Evolutionary conservation across 2,888 invertebrate species (phyloP), one percentile per base, ranked within the genome.

Genomic region (Aelia acuminata): DNA sequence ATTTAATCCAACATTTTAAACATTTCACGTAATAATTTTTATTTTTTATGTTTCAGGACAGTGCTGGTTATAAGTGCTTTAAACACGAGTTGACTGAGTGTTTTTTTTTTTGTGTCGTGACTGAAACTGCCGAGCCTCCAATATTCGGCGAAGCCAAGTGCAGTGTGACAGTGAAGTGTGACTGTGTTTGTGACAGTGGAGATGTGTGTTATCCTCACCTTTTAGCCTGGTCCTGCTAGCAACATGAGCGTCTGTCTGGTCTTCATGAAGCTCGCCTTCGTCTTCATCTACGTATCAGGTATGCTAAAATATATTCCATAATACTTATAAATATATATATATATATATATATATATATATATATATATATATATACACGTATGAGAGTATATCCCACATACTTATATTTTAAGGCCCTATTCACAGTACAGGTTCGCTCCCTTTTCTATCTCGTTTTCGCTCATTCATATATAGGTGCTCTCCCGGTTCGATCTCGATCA

Each of bases 221-320:
- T 75, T 4, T 5, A 13, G 22, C 35, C 7, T 75, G 39, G 35
- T 2, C 75, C 3, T 2, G 1, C 39, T 20, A 1, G 22, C 85
- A 85, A 50, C 85, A 85, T 85, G 85, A 22, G 49, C 35, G 20
- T 22, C 1, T 85, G 22, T 49, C 7, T 7, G 39, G 35, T 50
- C 26, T 35, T 50, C 15, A 31, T 50, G 31, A 85, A 50, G 35
- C 49, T 85, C 13, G 22, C 31, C 31, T 85, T 85, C 35, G 22
- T 85, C 85, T 31, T 35, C 85, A 20, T 85, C 11, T 85, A 85
- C 39, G 31, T 85, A 85, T 85, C 85, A 85, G 85, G 85, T 85
- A 2, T 39, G 85, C 53, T 39, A 18, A 39, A 22, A 75, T 39
- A 75, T 75, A 57, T 31, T 49, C 49, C 18, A 49, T 49, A n/a